Evolutionary conservation across 92 coral and sea anemone species (phyloP).

Genomic region (Montipora capitata): DNA sequence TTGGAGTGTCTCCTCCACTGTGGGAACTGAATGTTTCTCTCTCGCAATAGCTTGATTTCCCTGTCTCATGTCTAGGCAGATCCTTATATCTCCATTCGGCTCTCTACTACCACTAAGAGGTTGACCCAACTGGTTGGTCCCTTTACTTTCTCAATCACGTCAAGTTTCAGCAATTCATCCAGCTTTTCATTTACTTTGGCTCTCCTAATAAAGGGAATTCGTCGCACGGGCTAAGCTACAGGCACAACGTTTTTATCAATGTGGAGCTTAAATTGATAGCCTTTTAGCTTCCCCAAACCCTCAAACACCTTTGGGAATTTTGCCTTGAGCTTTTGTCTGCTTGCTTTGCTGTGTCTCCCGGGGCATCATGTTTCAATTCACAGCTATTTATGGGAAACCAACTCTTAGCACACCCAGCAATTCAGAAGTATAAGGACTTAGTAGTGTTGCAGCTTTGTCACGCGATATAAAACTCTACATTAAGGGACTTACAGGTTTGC

Average conservation of each 20-base stretch:
- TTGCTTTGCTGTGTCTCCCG: not conserved
- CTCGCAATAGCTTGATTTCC: constrained; percentile 46
- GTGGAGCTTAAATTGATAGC: constrained; percentile 64
- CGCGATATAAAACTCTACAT: too few relatives aligned
- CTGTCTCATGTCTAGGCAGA: constrained; percentile 79
- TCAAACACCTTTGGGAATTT: constrained; percentile 50
- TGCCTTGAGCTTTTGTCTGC: constrained; percentile 10
- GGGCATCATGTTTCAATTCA: constrained; percentile 9
- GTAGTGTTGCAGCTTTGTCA: too few relatives aligned
- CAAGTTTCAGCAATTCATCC: too few relatives aligned
- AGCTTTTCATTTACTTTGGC: constrained; percentile 9
- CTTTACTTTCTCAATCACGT: too few relatives aligned
- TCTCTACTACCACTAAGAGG: constrained; percentile 67
- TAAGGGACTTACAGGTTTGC: too few relatives aligned
- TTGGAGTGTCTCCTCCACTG: not conserved
- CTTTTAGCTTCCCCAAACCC: constrained; percentile 56
- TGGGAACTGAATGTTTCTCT: not conserved
- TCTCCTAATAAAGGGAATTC: too few relatives aligned
- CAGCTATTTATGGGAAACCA: not conserved
- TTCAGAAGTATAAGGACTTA: too few relatives aligned
- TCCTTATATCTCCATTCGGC: constrained; percentile 49
- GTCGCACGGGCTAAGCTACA: too few relatives aligned
- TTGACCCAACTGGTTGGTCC: constrained; percentile 25
- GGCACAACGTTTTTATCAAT: not conserved
- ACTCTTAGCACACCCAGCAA: too few relatives aligned